Conservation (phyloP, 2,113 vertebrate genomes). For the Cariama cristata region DNA sequence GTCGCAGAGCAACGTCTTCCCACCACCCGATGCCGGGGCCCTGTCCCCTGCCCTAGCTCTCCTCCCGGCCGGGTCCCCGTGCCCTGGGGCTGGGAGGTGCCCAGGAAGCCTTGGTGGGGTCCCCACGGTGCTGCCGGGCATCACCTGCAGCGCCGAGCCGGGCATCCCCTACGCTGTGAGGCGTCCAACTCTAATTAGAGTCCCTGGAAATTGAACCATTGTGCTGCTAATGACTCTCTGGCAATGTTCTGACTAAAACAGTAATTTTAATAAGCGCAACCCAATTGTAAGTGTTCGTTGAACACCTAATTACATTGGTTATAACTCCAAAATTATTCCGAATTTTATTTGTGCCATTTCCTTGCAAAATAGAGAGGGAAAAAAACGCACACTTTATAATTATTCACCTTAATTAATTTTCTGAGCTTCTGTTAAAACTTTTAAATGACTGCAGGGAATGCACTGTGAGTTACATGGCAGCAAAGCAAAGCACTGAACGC, state of each 20-base stretch:
- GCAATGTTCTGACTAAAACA: slow-evolving; percentile 77
- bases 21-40: not conserved
- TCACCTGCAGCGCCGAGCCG: not conserved
- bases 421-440: slow-evolving; percentile 54
- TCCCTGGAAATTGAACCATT: slow-evolving; percentile 67
- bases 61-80: rapidly evolving
- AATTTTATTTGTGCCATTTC: slow-evolving; percentile 59
- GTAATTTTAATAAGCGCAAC: slow-evolving; percentile 77
- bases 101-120: not conserved
- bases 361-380: slow-evolving; percentile 47
- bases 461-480: not conserved
- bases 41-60: not conserved
- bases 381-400: slow-evolving; percentile 44
- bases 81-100: not conserved
- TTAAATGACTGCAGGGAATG: not conserved
- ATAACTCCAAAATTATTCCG: slow-evolving; percentile 67
- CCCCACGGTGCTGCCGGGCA: not conserved
- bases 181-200: slow-evolving; percentile 74
- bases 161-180: not conserved
- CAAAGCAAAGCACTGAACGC: not conserved
- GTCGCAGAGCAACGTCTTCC: not conserved
- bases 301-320: slow-evolving; percentile 79
- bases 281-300: slow-evolving; percentile 71
- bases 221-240: slow-evolving; percentile 79
- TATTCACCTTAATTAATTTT: slow-evolving; percentile 78